A percentile compares a stretch with the other conserved stretches of the same genome.
Conservation (phyloP, 2,888 invertebrate species). For the Drosophila sordidapex region DNA sequence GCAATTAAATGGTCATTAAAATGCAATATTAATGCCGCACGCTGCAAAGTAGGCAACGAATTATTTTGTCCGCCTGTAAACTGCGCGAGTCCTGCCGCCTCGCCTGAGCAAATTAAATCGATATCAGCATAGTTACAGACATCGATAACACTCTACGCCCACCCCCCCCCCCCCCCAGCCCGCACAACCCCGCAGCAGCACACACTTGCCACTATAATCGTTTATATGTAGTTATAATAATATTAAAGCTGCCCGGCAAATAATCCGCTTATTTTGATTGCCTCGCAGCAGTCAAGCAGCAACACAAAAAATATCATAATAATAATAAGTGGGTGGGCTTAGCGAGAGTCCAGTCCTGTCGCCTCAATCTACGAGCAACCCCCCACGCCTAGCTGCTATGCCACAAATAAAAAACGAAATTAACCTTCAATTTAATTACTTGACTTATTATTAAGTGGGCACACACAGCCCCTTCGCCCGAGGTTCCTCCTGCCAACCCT, state of each 20-base stretch:
- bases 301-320: slow-evolving; percentile 3
- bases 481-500: not conserved
- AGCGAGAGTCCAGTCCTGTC: not conserved
- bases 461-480: not conserved
- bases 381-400: not conserved
- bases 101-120: slow-evolving; percentile 55
- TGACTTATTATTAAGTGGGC: slow-evolving; percentile 39
- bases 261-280: slow-evolving; percentile 73
- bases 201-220: slow-evolving; percentile 17
- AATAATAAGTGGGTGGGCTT: slow-evolving; percentile 19
- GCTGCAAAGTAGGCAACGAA: slow-evolving; percentile 61
- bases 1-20: slow-evolving; percentile 68
- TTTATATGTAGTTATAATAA: slow-evolving; percentile 55
- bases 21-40: slow-evolving; percentile 51
- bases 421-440: slow-evolving; percentile 66
- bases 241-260: slow-evolving; percentile 50
- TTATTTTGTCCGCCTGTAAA: slow-evolving; percentile 20
- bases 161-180: not conserved
- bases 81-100: not conserved
- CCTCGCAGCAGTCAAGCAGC: slow-evolving; percentile 37
- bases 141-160: slow-evolving; percentile 12
- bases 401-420: slow-evolving; percentile 47
- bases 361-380: not conserved
- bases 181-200: not conserved
- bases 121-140: slow-evolving; percentile 64